Evolutionary conservation across 2,113 vertebrate species (phyloP).

Genomic region (Crotalus horridus): DNA sequence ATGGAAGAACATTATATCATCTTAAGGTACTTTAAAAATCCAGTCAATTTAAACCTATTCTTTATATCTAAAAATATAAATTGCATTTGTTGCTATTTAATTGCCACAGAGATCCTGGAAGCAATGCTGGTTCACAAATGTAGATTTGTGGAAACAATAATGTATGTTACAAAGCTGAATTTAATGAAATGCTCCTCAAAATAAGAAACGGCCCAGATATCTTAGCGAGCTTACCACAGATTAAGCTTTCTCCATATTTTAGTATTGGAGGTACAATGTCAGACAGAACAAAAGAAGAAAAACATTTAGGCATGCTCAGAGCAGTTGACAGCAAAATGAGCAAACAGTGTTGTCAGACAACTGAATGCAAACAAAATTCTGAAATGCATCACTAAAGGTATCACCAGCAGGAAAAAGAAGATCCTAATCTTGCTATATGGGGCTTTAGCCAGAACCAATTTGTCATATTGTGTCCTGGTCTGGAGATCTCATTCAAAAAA

Average conservation of each 20-base stretch:
- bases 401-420: neutral
- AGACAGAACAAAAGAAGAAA: neutral
- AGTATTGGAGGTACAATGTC: neutral
- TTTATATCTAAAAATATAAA: neutral
- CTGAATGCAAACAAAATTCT: neutral
- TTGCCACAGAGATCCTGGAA: neutral
- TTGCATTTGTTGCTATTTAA: neutral
- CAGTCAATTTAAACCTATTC: neutral
- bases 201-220: neutral
- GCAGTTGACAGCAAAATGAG: neutral
- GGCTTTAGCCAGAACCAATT: neutral
- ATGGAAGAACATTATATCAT: neutral
- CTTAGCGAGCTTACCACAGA: neutral
- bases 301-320: neutral
- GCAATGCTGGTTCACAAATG: neutral
- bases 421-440: neutral
- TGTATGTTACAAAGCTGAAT: neutral
- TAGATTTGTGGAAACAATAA: neutral
- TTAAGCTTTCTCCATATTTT: neutral
- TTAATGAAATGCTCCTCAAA: neutral
- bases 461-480: neutral
- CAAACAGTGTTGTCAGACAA: neutral
- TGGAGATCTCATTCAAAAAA: neutral
- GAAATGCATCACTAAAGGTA: neutral
- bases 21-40: neutral